phyloP scores from a whole-genome alignment of 2,797 vertebrate genomes.

The Denticeps clupeoides region DNA sequence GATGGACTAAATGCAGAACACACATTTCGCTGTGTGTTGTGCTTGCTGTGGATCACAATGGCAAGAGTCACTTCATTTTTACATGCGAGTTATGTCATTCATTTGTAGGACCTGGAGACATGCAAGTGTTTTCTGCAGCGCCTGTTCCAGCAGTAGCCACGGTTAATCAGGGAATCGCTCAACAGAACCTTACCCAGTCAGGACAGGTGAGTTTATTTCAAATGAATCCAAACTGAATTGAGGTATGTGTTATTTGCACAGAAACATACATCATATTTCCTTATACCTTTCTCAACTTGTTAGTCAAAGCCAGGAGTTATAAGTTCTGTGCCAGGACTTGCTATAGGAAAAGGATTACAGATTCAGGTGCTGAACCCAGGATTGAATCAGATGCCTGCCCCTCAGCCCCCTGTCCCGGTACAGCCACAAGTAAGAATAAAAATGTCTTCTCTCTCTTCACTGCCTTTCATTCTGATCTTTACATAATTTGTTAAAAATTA shows the following conservation, averaged over 20 bases:
- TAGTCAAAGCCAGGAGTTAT: constrained; percentile 70
- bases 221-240: too few species aligned
- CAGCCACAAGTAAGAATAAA: constrained; percentile 61
- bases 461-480: too few species aligned
- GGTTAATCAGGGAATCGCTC: constrained; percentile 52
- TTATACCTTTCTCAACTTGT: too few species aligned
- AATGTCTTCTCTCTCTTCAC: too few species aligned
- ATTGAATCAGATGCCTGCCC: constrained; percentile 51
- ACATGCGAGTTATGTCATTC: neutral
- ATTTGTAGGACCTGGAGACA: constrained; percentile 54
- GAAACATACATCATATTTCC: too few species aligned
- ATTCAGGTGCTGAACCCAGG: constrained; percentile 58
- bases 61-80: neutral
- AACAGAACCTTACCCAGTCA: constrained; percentile 56
- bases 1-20: too few species aligned
- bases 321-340: constrained; percentile 55
- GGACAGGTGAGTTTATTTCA: constrained; percentile 56
- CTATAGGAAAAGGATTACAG: constrained; percentile 57
- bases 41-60: too few species aligned
- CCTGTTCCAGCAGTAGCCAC: constrained; percentile 47
- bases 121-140: constrained; percentile 58
- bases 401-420: constrained; percentile 44
- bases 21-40: too few species aligned
- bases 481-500: too few species aligned
- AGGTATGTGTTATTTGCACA: too few species aligned